Evolutionary conservation across 1,140 invertebrate genomes (phyloP).

Genomic region (Hyposmocoma kahamanoa): DNA sequence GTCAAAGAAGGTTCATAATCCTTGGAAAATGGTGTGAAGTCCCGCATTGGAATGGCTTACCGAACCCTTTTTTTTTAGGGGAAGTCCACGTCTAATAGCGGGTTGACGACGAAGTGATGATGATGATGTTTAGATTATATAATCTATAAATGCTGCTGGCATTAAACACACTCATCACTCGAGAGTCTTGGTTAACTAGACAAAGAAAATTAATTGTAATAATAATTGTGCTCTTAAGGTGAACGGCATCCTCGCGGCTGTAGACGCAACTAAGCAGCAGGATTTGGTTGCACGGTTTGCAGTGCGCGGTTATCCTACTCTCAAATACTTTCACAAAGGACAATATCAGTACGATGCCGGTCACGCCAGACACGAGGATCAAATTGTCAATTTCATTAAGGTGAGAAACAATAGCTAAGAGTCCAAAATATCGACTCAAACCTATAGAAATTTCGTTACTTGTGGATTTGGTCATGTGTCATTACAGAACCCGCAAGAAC

Average conservation of each 20-base stretch:
- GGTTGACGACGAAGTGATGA: too few relatives aligned
- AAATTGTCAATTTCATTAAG: constrained; percentile 88
- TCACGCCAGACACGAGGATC: constrained; percentile 80
- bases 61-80: too few relatives aligned
- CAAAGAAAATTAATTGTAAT: too few relatives aligned
- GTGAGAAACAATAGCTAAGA: constrained; percentile 22
- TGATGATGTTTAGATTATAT: too few relatives aligned
- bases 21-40: too few relatives aligned
- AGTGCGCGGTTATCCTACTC: constrained; percentile 88
- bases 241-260: constrained; percentile 82
- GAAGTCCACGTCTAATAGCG: too few relatives aligned
- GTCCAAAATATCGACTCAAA: not conserved
- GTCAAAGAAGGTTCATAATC: too few relatives aligned
- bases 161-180: too few relatives aligned
- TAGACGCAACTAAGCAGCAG: constrained; percentile 87
- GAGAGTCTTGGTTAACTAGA: too few relatives aligned
- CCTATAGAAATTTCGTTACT: not conserved
- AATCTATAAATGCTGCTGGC: too few relatives aligned
- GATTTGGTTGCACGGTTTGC: constrained; percentile 79
- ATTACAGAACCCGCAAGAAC: constrained; percentile 82
- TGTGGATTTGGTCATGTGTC: constrained; percentile 4
- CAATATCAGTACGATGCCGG: constrained; percentile 85
- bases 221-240: too few relatives aligned
- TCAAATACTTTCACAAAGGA: constrained; percentile 87
- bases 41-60: too few relatives aligned